These are phyloP conservation scores for Lophochroa leadbeateri DNA, from an alignment of 2,113 vertebrate species.

Conservation along the genomic window DNA sequence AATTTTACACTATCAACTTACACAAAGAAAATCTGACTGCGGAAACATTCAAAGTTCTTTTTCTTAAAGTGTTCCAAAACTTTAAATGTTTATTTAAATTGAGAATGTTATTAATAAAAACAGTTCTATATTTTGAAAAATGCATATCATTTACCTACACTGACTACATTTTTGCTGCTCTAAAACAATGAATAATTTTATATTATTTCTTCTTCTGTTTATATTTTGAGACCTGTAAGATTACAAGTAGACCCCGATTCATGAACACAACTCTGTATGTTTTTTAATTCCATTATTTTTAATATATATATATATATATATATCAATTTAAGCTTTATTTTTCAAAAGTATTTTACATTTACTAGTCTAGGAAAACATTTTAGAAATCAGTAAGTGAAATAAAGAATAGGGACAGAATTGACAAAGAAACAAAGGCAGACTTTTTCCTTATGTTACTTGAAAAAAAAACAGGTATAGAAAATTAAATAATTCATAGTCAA, in stretches of 20 bases:
- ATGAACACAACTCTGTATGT: neutral
- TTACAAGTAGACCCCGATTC: neutral
- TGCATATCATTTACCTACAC: neutral
- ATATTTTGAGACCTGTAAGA: neutral
- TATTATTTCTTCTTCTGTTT: neutral
- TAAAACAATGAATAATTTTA: neutral
- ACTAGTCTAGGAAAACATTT: neutral
- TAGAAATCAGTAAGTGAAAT: neutral
- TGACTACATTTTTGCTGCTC: neutral
- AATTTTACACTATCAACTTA: constrained; percentile 30
- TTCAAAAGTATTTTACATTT: neutral
- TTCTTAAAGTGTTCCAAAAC: neutral
- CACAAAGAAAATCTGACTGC: constrained; percentile 36
- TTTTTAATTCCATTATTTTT: neutral
- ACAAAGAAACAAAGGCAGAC: neutral
- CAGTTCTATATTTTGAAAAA: neutral
- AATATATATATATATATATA: neutral
- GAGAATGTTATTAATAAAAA: constrained; percentile 54
- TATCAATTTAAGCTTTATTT: neutral
- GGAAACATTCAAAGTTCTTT: neutral
- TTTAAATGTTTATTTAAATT: constrained; percentile 17
- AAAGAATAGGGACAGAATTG: neutral
- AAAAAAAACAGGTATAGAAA: neutral
- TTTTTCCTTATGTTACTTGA: neutral
- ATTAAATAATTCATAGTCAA: neutral